Evolutionary conservation across 2,113 vertebrate genomes (phyloP), one percentile per base, ranked within the genome.

Genomic region (Tringa solitaria): DNA sequence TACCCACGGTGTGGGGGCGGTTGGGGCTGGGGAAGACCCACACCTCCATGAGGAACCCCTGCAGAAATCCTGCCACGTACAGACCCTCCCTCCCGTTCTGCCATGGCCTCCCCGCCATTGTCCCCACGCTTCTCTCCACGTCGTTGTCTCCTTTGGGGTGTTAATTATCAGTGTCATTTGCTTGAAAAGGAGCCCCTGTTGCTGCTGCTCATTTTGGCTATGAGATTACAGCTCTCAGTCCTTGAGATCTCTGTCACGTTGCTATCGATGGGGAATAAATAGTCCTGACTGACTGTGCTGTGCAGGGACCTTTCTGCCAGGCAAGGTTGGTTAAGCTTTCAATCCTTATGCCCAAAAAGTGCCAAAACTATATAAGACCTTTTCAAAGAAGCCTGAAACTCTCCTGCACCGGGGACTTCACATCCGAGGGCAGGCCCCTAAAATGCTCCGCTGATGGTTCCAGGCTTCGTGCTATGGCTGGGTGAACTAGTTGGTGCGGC

Each of bases 151-250:
- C 87, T 64, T 64, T 32, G 33, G 51, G 43, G 51, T 60, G 73
- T 79, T 91, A 82, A 95, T 92, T 82, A 89, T 60, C 18, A 0
- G 77, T 64, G 90, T 69, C 84, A 73, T 65, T 72, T 78, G 80
- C 84, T 61, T 79, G 83, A 78, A 90, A 78, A 87, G 83, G 33
- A 88, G 51, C 60, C 83, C 95, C 73, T 53, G 45, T 53, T 89
- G 76, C 83, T 65, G 79, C 79, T 94, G 60, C 95, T 92, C 61
- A 1, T 92, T 88, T 94, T 72, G 69, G 85, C 72, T 78, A 20
- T 1, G 4, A 93, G 88, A 92, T 93, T 61, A 78, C 59, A 68
- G 76, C 56, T 51, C 85, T 80, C 78, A 26, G 78, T 54, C 75
- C 87, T 75, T 4, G 8, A 93, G 51, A 83, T 85, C 75, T 75